A percentile compares a stretch with the other conserved stretches of the same genome.
These are phyloP conservation scores for Athalia cordata DNA, from an alignment of 2,888 invertebrate genomes.

Conservation along the genomic window DNA sequence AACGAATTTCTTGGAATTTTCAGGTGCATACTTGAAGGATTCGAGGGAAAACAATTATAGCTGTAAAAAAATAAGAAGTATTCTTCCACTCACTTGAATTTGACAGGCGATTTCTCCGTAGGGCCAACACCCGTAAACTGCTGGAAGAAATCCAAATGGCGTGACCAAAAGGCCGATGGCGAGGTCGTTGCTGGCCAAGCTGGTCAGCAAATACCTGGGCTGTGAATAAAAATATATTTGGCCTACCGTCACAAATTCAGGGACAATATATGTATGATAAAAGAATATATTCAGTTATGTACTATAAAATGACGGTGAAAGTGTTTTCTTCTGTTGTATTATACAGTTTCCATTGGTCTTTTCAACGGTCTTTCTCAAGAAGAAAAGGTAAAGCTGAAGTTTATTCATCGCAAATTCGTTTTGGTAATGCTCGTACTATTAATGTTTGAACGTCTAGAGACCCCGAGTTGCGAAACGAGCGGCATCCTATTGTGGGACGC, in stretches of 20 bases:
- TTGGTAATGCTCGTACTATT: not conserved
- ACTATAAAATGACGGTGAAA: not conserved
- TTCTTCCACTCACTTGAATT: slow-evolving; percentile 83
- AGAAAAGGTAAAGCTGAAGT: not conserved
- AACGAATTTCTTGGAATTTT: no score
- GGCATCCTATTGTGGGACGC: slow-evolving; percentile 20
- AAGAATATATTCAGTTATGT: not conserved
- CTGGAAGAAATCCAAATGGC: slow-evolving; percentile 89
- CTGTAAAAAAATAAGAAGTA: slow-evolving; percentile 22
- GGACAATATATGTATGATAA: not conserved
- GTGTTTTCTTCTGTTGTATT: not conserved
- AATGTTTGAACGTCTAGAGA: slow-evolving; percentile 3
- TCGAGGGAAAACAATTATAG: no score
- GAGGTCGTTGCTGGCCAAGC: slow-evolving; percentile 90
- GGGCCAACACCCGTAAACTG: slow-evolving; percentile 92
- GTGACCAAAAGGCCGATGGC: slow-evolving; percentile 91
- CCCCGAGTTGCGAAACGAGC: not conserved
- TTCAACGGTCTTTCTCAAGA: not conserved
- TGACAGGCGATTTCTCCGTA: slow-evolving; percentile 93
- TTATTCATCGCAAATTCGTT: slow-evolving; percentile 5
- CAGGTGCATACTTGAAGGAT: no score
- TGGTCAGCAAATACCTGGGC: slow-evolving; percentile 91
- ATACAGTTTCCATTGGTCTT: not conserved
- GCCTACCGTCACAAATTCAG: not conserved
- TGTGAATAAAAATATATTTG: slow-evolving; percentile 71